These are phyloP conservation scores for Acleris emargana DNA, from an alignment of 2,888 invertebrate genomes.

Conservation along the genomic window DNA sequence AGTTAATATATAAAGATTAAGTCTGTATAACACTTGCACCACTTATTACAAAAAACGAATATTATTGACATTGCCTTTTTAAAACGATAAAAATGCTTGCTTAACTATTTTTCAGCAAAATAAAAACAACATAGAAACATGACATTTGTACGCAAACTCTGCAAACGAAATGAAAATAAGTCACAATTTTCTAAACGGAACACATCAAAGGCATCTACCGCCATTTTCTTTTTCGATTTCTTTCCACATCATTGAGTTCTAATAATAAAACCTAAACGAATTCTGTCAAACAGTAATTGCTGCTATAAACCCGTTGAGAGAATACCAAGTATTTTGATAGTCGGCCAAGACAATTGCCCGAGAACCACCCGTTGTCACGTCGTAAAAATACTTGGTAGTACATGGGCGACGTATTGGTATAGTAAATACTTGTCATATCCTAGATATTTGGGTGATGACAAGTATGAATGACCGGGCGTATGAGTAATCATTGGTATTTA, in stretches of 20 bases:
- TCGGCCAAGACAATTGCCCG: constrained; percentile 22
- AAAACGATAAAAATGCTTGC: no score
- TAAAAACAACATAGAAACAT: no score
- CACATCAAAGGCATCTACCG: no score
- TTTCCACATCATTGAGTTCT: neutral
- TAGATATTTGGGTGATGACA: constrained; percentile 13
- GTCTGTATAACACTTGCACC: no score
- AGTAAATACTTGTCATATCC: constrained; percentile 25
- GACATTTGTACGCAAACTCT: no score
- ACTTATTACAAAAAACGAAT: no score
- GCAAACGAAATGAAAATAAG: no score
- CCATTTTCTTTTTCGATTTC: no score
- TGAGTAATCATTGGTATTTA: neutral
- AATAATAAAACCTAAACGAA: constrained; percentile 5
- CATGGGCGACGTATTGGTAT: constrained; percentile 13
- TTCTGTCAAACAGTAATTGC: constrained; percentile 15
- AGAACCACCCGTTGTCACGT: constrained; percentile 2
- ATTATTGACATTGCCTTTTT: no score
- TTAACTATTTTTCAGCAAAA: no score
- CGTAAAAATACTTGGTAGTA: constrained; percentile 10
- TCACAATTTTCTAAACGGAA: no score
- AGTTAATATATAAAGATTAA: no score
- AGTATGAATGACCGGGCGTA: constrained; percentile 12
- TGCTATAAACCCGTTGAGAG: constrained; percentile 16
- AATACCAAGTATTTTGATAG: constrained; percentile 21